phyloP scores from a whole-genome alignment of 2,797 vertebrate genomes.

The Tragopan temminckii region DNA sequence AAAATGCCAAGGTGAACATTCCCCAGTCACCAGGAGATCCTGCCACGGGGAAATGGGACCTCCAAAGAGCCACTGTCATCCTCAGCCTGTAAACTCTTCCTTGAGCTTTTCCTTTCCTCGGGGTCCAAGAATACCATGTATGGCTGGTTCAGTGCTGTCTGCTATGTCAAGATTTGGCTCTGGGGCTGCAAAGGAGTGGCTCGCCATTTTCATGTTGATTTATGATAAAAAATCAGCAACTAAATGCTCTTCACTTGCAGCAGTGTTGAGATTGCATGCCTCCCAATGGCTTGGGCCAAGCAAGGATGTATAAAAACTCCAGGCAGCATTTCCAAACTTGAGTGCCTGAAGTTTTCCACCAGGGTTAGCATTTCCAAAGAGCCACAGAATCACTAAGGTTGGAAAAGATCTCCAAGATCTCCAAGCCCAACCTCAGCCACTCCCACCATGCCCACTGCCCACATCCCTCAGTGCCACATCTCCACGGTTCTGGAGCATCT shows the following conservation, averaged over 20 bases:
- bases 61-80: background rate
- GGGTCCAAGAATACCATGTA: background rate
- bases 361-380: background rate
- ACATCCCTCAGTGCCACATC: too few species aligned
- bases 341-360: background rate
- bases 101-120: background rate
- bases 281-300: background rate
- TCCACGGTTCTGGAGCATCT: too few species aligned
- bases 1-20: background rate
- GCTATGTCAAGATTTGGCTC: background rate
- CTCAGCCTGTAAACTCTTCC: background rate
- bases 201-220: background rate
- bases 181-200: background rate
- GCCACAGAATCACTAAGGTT: too few species aligned
- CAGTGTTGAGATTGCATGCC: background rate
- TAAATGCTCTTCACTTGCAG: background rate
- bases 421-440: too few species aligned
- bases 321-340: background rate
- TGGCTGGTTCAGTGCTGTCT: background rate
- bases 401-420: too few species aligned
- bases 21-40: background rate
- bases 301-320: background rate
- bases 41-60: background rate
- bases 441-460: too few species aligned
- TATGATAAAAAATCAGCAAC: background rate